phyloP scores from a whole-genome alignment of 2,888 invertebrate genomes.

The Chrysotoxum bicinctum region DNA sequence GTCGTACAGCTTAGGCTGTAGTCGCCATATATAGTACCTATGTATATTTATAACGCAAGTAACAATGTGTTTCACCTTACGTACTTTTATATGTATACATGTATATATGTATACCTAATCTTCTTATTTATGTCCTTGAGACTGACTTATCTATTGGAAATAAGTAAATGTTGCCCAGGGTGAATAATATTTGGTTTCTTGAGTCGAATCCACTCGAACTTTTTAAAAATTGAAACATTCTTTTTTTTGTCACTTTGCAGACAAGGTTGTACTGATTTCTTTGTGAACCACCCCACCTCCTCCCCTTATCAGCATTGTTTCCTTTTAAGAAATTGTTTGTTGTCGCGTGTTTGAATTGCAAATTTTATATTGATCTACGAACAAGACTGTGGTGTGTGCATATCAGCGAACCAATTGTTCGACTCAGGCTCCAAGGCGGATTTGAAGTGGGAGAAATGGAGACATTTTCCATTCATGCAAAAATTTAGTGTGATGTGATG shows the following conservation, averaged over 20 bases:
- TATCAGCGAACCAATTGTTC: conserved; percentile 32
- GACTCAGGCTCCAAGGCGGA: conserved; percentile 5
- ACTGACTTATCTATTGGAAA: background rate
- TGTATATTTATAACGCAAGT: too few relatives aligned
- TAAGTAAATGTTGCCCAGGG: conserved; percentile 18
- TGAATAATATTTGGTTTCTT: background rate
- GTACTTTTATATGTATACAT: background rate
- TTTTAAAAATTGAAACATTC: conserved; percentile 39
- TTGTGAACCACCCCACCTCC: background rate
- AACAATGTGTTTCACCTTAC: too few relatives aligned
- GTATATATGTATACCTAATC: background rate
- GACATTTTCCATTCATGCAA: conserved; percentile 53
- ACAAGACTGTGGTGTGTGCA: background rate
- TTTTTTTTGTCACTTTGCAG: conserved; percentile 36
- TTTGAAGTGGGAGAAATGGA: conserved; percentile 5
- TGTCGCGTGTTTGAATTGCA: conserved; percentile 68
- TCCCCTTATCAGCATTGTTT: background rate
- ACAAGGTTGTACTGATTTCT: conserved; percentile 47
- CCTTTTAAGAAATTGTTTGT: conserved; percentile 31
- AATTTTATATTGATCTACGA: conserved; percentile 35
- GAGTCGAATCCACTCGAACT: background rate
- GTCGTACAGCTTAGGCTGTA: too few relatives aligned
- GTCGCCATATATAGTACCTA: too few relatives aligned
- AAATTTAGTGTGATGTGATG: conserved; percentile 48
- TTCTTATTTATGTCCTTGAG: background rate